Percentiles rank a stretch among this genome's conserved stretches.
Evolutionary conservation across 2,888 invertebrate genomes (phyloP).

Genomic region (Aporophyla lueneburgensis): DNA sequence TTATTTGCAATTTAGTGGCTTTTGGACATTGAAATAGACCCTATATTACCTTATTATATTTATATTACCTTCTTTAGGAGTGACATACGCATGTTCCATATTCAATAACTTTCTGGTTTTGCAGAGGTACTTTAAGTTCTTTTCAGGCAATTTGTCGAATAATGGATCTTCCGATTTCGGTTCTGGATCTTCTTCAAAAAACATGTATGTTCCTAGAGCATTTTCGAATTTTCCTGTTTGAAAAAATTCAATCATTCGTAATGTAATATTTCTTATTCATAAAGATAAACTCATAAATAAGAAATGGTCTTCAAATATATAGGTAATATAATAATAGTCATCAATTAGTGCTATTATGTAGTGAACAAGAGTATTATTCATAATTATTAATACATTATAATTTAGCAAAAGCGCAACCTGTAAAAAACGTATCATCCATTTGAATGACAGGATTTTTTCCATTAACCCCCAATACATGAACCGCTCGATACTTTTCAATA

Average conservation of each 20-base stretch:
- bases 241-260: not conserved
- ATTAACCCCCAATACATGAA: constrained; percentile 91
- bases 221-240: constrained; percentile 92
- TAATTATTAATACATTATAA: not conserved
- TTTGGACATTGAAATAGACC: not conserved
- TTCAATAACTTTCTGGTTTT: constrained; percentile 93
- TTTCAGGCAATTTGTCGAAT: constrained; percentile 90
- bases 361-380: not conserved
- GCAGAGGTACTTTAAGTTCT: constrained; percentile 90
- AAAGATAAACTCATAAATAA: not conserved
- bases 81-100: constrained; percentile 93
- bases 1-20: not conserved
- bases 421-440: constrained; percentile 92
- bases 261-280: not conserved
- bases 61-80: constrained; percentile 79
- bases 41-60: not conserved
- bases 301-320: not conserved
- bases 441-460: constrained; percentile 92
- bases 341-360: not conserved
- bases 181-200: constrained; percentile 92
- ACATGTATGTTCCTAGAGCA: constrained; percentile 93
- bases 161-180: constrained; percentile 86
- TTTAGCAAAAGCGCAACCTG: constrained; percentile 75
- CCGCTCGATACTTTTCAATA: constrained; percentile 87
- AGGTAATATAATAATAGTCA: not conserved